A percentile compares a stretch with the other conserved stretches of the same genome.
These are phyloP conservation scores for Subanguina moxae DNA, from an alignment of 1,140 invertebrate genomes.

Conservation along the genomic window DNA sequence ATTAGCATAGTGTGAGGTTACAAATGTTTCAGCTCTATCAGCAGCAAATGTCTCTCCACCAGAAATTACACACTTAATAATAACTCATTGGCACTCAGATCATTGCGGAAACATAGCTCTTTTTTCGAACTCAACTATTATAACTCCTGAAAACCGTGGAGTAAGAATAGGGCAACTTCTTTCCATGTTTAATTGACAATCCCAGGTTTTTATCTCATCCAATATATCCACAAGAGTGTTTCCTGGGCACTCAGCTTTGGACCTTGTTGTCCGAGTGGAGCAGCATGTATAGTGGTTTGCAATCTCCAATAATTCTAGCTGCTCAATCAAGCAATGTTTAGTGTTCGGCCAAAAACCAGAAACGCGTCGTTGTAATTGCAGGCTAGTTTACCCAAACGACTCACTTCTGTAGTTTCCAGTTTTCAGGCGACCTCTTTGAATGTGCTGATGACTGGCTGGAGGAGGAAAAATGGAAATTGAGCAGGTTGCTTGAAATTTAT, in stretches of 20 bases:
- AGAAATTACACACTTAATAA: constrained; percentile 17
- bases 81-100: constrained; percentile 25
- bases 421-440: constrained; percentile 25
- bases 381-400: background rate
- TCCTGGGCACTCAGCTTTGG: background rate
- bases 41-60: background rate
- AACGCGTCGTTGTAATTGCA: background rate
- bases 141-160: background rate
- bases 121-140: constrained; percentile 14
- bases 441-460: constrained; percentile 19
- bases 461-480: constrained; percentile 15
- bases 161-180: no score
- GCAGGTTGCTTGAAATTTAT: background rate
- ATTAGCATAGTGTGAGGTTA: no score
- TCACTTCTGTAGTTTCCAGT: background rate
- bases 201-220: background rate
- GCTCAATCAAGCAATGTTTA: background rate
- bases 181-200: no score
- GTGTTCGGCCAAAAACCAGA: background rate
- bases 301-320: background rate
- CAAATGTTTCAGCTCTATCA: background rate
- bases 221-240: background rate
- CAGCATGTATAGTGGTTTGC: constrained; percentile 2
- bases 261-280: background rate
- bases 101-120: constrained; percentile 23